Evolutionary conservation across 2,113 vertebrate genomes (phyloP).

Genomic region (Laticauda laticaudata): DNA sequence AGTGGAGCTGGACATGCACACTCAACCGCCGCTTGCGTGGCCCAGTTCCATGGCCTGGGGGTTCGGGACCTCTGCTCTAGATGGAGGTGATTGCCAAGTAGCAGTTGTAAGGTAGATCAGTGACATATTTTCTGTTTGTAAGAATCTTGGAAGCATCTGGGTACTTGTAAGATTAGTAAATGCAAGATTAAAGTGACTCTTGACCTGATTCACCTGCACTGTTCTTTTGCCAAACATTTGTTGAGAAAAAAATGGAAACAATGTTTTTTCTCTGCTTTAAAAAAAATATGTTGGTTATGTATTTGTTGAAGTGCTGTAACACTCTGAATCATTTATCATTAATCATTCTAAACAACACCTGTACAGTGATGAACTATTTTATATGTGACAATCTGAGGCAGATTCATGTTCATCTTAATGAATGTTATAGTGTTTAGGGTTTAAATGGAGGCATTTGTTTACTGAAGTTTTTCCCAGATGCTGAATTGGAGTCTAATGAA

Average conservation of each 20-base stretch:
- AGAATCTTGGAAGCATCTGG: not conserved
- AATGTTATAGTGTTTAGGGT: not conserved
- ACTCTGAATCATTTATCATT: not conserved
- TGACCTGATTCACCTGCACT: not conserved
- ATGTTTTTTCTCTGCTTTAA: not conserved
- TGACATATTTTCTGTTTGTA: not conserved
- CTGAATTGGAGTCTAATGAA: not conserved
- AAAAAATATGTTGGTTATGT: not conserved
- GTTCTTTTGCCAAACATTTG: not conserved
- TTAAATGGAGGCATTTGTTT: not conserved
- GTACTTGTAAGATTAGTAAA: not conserved
- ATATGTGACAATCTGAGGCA: not conserved
- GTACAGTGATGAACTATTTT: not conserved
- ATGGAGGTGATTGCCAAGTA: not conserved
- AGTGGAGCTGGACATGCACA: not conserved
- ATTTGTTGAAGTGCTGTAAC: not conserved
- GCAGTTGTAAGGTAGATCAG: not conserved
- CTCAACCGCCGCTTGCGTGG: not conserved
- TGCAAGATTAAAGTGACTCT: not conserved
- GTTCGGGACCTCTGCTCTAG: not conserved
- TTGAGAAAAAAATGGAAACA: not conserved
- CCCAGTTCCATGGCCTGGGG: not conserved
- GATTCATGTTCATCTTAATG: not conserved
- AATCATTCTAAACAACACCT: not conserved
- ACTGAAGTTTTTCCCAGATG: not conserved